Evolutionary conservation across 2,113 vertebrate species (phyloP).

Genomic region (Paramormyrops kingsleyae): DNA sequence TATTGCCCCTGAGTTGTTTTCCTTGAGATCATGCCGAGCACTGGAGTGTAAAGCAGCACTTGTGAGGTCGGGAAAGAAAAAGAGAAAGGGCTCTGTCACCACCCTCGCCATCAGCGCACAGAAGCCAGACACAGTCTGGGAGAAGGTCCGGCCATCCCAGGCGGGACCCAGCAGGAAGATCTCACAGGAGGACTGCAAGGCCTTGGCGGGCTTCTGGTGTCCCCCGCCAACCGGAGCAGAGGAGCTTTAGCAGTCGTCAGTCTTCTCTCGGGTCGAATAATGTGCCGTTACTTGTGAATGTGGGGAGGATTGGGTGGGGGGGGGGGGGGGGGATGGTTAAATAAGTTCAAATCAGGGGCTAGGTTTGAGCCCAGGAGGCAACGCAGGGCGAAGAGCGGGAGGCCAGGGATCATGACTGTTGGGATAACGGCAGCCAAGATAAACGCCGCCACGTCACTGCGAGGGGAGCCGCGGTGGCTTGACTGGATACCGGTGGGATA

Average conservation of each 20-base stretch:
- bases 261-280: background rate
- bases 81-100: background rate
- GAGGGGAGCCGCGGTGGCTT: background rate
- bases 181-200: background rate
- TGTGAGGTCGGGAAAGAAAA: background rate
- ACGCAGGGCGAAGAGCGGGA: background rate
- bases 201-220: background rate
- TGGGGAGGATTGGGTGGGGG: background rate
- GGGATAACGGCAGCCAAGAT: background rate
- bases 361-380: background rate
- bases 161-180: background rate
- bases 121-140: background rate
- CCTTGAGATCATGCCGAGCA: background rate
- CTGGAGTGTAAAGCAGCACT: background rate
- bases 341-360: background rate
- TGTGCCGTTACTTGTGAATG: background rate
- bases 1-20: background rate
- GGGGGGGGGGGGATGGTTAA: background rate
- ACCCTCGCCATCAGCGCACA: background rate
- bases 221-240: background rate
- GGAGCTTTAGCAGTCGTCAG: background rate
- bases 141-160: background rate
- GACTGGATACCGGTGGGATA: background rate
- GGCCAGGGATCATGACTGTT: background rate
- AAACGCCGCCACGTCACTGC: background rate